These are phyloP conservation scores for Mus pahari DNA, from an alignment of 2,113 vertebrate species.

Conservation along the genomic window DNA sequence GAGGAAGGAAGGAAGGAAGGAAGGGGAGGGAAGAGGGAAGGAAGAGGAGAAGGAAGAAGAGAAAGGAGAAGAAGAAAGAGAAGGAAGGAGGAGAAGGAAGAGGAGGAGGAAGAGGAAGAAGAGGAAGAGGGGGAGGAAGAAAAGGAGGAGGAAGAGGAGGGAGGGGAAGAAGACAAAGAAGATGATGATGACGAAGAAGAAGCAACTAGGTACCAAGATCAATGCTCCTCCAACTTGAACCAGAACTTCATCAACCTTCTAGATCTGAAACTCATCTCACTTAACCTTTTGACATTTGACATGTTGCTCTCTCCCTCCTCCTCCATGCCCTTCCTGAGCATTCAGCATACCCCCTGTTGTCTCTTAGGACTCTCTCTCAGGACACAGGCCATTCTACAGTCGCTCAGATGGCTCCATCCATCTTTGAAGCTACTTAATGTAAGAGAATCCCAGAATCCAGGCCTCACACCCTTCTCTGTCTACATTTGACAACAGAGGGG, in stretches of 20 bases:
- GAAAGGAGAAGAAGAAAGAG: too few relatives aligned
- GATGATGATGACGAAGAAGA: too few relatives aligned
- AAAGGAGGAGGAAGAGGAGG: too few relatives aligned
- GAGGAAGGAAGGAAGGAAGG: too few relatives aligned
- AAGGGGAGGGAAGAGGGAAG: too few relatives aligned
- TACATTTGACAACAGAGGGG: neutral
- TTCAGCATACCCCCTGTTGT: neutral
- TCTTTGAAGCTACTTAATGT: neutral
- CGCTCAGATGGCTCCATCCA: neutral
- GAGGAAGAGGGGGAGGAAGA: accelerated
- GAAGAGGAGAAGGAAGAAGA: too few relatives aligned
- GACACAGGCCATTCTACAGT: neutral
- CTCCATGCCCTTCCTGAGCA: neutral
- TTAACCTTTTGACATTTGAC: neutral
- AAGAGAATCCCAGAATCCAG: neutral
- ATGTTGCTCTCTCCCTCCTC: neutral
- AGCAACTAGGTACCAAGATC: too few relatives aligned
- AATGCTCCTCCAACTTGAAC: too few relatives aligned
- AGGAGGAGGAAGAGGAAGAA: too few relatives aligned
- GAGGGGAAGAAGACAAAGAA: too few relatives aligned
- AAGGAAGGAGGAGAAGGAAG: too few relatives aligned
- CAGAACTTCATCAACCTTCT: neutral
- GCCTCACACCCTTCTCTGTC: neutral
- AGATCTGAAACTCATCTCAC: neutral
- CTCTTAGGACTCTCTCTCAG: neutral